These are phyloP conservation scores for Zapornia atra DNA, from an alignment of 2,113 vertebrate genomes.

Conservation along the genomic window DNA sequence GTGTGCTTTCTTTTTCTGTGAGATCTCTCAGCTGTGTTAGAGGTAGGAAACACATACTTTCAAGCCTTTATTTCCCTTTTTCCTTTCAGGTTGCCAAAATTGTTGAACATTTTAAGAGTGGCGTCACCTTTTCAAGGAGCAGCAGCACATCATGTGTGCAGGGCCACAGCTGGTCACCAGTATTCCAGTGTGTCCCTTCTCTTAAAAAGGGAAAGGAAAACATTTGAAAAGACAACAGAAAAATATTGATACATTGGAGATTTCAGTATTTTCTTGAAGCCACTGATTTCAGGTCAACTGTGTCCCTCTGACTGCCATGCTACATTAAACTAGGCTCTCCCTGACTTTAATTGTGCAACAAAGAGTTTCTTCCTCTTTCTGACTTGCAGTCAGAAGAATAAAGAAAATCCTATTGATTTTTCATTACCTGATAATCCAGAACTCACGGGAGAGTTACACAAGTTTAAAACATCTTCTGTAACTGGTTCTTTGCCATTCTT, in stretches of 20 bases:
- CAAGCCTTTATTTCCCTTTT: neutral
- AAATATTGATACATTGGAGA: neutral
- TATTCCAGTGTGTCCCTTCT: neutral
- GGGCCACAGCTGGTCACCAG: neutral
- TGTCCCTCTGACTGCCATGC: neutral
- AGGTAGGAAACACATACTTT: neutral
- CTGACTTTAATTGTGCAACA: neutral
- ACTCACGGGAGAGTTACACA: conserved; percentile 78
- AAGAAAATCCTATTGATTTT: neutral
- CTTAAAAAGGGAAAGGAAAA: neutral
- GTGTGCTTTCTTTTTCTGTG: neutral
- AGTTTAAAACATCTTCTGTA: conserved; percentile 86
- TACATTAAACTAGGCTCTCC: neutral
- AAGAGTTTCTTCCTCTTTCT: neutral
- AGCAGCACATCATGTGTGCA: neutral
- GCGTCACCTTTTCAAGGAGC: neutral
- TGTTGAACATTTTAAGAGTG: neutral
- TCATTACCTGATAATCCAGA: conserved; percentile 83
- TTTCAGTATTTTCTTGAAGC: neutral
- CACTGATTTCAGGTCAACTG: neutral
- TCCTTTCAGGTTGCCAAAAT: neutral
- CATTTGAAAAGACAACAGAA: neutral
- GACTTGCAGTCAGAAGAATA: neutral
- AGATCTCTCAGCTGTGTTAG: neutral
- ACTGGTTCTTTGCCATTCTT: conserved; percentile 79